Conservation (phyloP, 23 tunicate species). For the Ascidia mentula region DNA sequence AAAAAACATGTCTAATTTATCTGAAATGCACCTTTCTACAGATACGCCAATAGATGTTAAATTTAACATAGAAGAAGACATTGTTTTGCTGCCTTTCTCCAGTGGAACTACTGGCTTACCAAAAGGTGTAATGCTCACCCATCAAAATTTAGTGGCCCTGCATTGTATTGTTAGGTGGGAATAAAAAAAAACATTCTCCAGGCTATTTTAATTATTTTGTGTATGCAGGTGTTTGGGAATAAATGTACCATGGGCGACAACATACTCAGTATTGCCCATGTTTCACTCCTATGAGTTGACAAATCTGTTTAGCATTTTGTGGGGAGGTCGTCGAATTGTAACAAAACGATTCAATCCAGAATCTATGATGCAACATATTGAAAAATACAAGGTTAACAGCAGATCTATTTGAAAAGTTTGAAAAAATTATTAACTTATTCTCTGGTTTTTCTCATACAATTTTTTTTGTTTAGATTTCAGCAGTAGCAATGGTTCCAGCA, state of each 20-base stretch:
- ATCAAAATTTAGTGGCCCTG: slow-evolving; percentile 39
- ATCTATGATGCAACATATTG: slow-evolving; percentile 32
- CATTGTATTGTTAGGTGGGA: slow-evolving; percentile 3
- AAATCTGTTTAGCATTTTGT: not conserved
- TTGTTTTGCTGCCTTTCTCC: slow-evolving; percentile 55
- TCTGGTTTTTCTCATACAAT: not conserved
- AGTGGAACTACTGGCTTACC: slow-evolving; percentile 93
- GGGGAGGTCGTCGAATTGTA: slow-evolving; percentile 22
- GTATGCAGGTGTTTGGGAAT: not conserved
- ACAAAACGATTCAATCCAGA: slow-evolving; percentile 47
- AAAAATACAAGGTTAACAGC: slow-evolving; percentile 59
- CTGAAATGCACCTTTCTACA: no score
- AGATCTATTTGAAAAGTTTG: no score
- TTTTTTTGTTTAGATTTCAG: slow-evolving; percentile 26
- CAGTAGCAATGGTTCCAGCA: slow-evolving; percentile 44
- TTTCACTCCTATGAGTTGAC: slow-evolving; percentile 45
- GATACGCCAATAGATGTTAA: slow-evolving; percentile 15
- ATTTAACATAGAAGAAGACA: slow-evolving; percentile 27
- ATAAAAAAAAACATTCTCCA: not conserved
- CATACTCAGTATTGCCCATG: slow-evolving; percentile 46
- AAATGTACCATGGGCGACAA: not conserved
- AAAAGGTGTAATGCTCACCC: slow-evolving; percentile 82
- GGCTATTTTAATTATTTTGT: not conserved
- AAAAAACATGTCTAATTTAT: no score
- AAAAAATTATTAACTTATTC: no score